Percentiles rank a stretch among this genome's conserved stretches.
phyloP scores from a whole-genome alignment of 2,113 vertebrate genomes.

The Steatornis caripensis region DNA sequence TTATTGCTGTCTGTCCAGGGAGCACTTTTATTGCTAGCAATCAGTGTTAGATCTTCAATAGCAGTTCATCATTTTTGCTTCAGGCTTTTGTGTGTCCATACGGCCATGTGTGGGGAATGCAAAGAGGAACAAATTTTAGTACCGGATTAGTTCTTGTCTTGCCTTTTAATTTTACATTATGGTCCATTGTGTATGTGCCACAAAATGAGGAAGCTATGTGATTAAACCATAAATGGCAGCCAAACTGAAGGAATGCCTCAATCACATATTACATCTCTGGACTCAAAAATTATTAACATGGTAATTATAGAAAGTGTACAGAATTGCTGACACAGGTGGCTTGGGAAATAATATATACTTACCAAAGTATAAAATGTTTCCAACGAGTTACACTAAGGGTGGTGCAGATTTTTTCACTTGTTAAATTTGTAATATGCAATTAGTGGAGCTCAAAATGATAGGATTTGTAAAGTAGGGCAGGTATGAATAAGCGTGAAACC shows the following conservation, averaged over 20 bases:
- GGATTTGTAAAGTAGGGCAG: not conserved
- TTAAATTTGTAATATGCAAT: not conserved
- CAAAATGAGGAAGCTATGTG: not conserved
- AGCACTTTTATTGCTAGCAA: constrained; percentile 55
- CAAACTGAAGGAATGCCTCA: not conserved
- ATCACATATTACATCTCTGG: not conserved
- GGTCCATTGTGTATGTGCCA: not conserved
- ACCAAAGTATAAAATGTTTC: not conserved
- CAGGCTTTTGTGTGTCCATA: constrained; percentile 52
- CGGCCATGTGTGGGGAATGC: not conserved
- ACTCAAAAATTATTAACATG: not conserved
- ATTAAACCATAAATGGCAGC: not conserved
- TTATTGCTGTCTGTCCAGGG: constrained; percentile 37
- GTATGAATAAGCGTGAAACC: not conserved
- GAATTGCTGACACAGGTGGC: not conserved
- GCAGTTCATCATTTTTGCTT: constrained; percentile 54
- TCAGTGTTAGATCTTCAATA: constrained; percentile 55
- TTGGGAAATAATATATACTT: not conserved
- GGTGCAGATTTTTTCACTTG: not conserved
- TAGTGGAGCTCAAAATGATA: not conserved
- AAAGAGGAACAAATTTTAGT: constrained; percentile 25
- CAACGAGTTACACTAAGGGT: not conserved
- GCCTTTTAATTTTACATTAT: constrained; percentile 14
- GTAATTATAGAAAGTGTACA: not conserved
- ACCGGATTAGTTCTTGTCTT: not conserved